Base-by-base conservation (phyloP, 2,888 invertebrate genomes). In the Himalopsyche anomala region DNA sequence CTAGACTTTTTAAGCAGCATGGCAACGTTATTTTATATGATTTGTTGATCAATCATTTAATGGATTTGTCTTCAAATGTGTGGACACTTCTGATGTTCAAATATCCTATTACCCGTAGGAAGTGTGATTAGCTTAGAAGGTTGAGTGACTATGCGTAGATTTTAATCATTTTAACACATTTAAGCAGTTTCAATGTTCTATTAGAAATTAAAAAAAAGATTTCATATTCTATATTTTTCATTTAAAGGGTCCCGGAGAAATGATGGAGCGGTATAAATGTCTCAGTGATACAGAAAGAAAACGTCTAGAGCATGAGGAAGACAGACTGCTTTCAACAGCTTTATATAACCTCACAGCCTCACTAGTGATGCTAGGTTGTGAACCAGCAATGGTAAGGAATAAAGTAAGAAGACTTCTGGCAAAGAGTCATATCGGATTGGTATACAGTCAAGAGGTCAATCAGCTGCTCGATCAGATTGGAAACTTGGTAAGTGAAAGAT, bases 231-330 rank as follows among this genome's bases (percentile, higher is more conserved):
- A 45, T 2, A 54, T 55, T 36, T 80, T 15, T 79, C 79, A 6
- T 82, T 36, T 79, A 45, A 42, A 94, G 94, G 99, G 99, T 36
- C 98, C 99, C 55, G 96, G 97, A 85, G 99, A 99, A 93, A 99
- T 99, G 99, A 99, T 99, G 98, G 99, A 99, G 90, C 95, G 99
- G 89, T 99, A 99, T 92, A 98, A 97, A 90, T 96, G 96, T 84
- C 93, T 99, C 85, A 98, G 98, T 90, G 98, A 98, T 83, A 97
- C 97, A 40, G 98, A 98, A 90, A 94, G 97, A 84, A 99, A 99
- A 91, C 95, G 99, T 5, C 93, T 99, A 74, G 99, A 99, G 90
- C 98, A 99, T 90, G 99, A 99, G 90, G 99, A 99, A 91, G 99
- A 99, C 91, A 94, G 99, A 85, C 92, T 99, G 56, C 92, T 99